Evolutionary conservation across 2,113 vertebrate genomes (phyloP), one percentile per base, ranked within the genome.

Genomic region (Zosterops borbonicus): DNA sequence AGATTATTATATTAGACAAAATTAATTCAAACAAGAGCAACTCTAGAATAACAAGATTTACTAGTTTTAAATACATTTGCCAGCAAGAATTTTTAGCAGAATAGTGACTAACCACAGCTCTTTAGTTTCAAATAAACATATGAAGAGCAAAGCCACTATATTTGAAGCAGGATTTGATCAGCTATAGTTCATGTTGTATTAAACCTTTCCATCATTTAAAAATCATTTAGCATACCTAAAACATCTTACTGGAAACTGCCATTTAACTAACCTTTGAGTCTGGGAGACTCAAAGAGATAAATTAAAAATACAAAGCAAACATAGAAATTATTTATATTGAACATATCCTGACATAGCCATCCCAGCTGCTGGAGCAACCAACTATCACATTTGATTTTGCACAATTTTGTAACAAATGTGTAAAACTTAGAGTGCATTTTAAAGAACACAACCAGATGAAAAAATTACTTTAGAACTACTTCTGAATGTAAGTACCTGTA

Each of bases 401-500:
- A 47, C 3, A 15, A 35, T 55, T 75, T 74, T 78, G 23, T 59
- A 71, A 75, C 12, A 78, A 67, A 53, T 1, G 6, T 27, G 2
- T 28, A 47, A 52, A 86, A 83, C 16, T 52, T 46, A 9, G 5
- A 59, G 6, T 13, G 31, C 22, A 35, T 65, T 90, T 78, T 78
- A 56, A 89, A 94, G 13, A 83, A 76, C 23, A 65, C 4, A 69
- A 47, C 5, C 8, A 58, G 21, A 79, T 5, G 18, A 18, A 90
- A 67, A 91, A 74, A 18, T 10, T 1, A 71, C 9, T 76, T 70
- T 35, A 58, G 80, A 94, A 42, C 7, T n/a, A 14, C 17, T 89
- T 84, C 39, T 83, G 39, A 87, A 74, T 47, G 23, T n/a, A 74
- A 87, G 92, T 96, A 99, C 99, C 99, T 98, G 97, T 99, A 99